phyloP scores from a whole-genome alignment of 2,113 vertebrate genomes.

The Elephas maximus region DNA sequence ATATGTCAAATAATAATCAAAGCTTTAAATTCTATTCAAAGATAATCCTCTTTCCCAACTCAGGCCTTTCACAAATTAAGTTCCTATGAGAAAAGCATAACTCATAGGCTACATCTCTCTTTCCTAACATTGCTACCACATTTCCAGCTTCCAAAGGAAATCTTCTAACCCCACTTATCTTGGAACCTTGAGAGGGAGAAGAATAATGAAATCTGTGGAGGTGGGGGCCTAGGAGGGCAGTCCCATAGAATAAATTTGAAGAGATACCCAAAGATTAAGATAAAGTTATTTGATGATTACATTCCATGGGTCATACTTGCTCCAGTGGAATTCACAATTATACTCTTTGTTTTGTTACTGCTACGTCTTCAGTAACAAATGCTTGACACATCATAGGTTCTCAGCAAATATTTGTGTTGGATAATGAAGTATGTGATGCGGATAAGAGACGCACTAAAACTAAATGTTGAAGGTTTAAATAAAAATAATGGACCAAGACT shows the following conservation, averaged over 20 bases:
- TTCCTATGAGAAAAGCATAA: not conserved
- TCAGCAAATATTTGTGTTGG: not conserved
- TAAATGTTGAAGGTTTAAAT: constrained; percentile 16
- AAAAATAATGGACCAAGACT: not conserved
- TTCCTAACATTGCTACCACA: not conserved
- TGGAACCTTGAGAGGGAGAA: not conserved
- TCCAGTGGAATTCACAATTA: not conserved
- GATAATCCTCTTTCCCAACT: not conserved
- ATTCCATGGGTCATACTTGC: not conserved
- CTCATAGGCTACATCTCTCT: not conserved
- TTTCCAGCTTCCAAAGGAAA: not conserved
- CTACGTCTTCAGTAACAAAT: not conserved
- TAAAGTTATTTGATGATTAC: not conserved
- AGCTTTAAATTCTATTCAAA: constrained; percentile 17
- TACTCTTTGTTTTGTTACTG: not conserved
- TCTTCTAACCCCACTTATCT: not conserved
- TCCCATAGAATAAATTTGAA: not conserved
- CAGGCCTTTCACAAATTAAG: not conserved
- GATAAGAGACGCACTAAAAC: not conserved
- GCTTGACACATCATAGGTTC: not conserved
- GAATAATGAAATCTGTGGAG: not conserved
- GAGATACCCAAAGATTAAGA: not conserved
- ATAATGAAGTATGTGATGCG: not conserved
- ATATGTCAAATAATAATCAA: not conserved
- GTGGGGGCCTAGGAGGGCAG: not conserved